Conservation (phyloP, 2,888 invertebrate genomes). For the Lissonota sp. region DNA sequence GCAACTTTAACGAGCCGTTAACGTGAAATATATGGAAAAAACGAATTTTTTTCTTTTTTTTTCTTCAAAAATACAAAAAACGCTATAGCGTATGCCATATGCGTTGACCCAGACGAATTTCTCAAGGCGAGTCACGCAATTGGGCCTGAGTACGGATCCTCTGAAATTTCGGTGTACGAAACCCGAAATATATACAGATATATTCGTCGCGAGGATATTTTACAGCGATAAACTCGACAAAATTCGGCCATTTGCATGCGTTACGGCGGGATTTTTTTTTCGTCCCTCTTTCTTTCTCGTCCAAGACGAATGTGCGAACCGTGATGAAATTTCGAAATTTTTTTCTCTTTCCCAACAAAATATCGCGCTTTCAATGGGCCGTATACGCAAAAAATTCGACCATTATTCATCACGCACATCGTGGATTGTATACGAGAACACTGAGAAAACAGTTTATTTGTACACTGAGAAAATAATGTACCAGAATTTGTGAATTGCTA, state of each 20-base stretch:
- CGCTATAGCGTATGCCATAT: constrained; percentile 42
- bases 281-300: constrained; percentile 4
- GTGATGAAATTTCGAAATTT: constrained; percentile 62
- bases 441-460: too few species aligned
- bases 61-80: constrained; percentile 3
- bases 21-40: constrained; percentile 34
- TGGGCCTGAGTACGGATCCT: constrained; percentile 43
- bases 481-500: too few species aligned
- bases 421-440: too few species aligned
- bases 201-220: too few species aligned
- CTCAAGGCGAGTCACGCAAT: constrained; percentile 55
- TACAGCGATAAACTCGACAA: constrained; percentile 24
- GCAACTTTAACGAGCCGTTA: constrained; percentile 63
- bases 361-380: too few species aligned
- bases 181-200: constrained; percentile 25
- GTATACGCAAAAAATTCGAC: background rate
- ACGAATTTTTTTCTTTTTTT: too few species aligned
- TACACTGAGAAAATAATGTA: too few species aligned
- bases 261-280: constrained; percentile 50
- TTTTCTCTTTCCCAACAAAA: too few species aligned
- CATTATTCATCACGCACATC: background rate
- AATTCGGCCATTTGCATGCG: constrained; percentile 63
- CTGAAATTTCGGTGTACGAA: constrained; percentile 57
- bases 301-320: constrained; percentile 38
- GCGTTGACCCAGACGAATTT: constrained; percentile 46